These are phyloP conservation scores for Phyllostomus discolor DNA, from an alignment of 2,113 vertebrate species.

Conservation along the genomic window DNA sequence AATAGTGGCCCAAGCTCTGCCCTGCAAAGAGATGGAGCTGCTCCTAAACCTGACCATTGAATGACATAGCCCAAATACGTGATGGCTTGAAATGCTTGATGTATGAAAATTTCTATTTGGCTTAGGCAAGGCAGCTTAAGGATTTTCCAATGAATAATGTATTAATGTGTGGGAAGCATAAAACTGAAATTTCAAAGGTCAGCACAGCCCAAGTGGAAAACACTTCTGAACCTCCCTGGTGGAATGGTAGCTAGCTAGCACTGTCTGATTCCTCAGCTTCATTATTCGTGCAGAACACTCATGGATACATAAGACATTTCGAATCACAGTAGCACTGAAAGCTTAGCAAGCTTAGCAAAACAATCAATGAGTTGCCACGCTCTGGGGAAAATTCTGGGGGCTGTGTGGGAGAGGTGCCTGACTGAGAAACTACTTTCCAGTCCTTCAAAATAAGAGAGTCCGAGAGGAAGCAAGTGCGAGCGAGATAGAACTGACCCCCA, in stretches of 20 bases:
- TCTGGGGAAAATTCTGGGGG: neutral
- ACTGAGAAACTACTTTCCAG: neutral
- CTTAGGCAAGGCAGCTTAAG: constrained; percentile 36
- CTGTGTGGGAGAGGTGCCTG: neutral
- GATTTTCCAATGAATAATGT: constrained; percentile 35
- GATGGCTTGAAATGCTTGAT: neutral
- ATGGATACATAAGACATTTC: neutral
- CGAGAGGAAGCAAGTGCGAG: neutral
- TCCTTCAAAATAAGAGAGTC: neutral
- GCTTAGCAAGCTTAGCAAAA: constrained; percentile 1
- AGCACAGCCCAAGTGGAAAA: constrained; percentile 32
- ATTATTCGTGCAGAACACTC: neutral
- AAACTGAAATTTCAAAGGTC: constrained; percentile 44
- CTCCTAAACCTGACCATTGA: constrained; percentile 9
- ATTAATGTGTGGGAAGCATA: constrained; percentile 19
- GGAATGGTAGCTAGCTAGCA: neutral
- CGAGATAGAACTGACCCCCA: neutral
- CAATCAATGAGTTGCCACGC: neutral
- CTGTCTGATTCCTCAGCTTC: neutral
- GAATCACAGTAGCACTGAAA: neutral
- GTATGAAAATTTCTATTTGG: neutral
- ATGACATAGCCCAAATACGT: neutral
- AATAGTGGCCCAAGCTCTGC: neutral
- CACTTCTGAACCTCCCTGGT: neutral
- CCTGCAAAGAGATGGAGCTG: neutral